Evolutionary conservation across 2,797 vertebrate species (phyloP), one percentile per base, ranked within the genome.

Genomic region (Phataginus tricuspis): DNA sequence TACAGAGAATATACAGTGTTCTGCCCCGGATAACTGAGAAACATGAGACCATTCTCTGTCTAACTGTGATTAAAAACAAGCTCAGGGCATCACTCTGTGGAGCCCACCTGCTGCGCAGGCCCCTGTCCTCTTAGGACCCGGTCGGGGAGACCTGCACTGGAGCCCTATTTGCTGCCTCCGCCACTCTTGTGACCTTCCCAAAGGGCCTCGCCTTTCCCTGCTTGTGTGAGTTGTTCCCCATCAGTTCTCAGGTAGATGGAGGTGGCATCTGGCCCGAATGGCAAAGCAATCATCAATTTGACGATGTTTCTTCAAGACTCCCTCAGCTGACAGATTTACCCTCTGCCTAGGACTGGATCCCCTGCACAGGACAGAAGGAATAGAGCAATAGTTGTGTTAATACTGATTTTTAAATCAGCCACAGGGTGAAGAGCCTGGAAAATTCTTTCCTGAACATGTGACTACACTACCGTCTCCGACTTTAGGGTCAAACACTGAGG

Each of bases 81-180:
- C 97, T 98, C 96, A 97, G 96, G 96, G 94, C 97, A 97, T 94
- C 57, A 21, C 85, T 75, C 42, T 69, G 37, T 37, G 53, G 63
- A 61, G 74, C 61, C 2, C 45, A 55, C 90, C 34, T 42, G 45
- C 63, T 55, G 53, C 61, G 93, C 91, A 90, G 75, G 66, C 45
- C 80, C 21, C 0, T 86, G 90, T 87, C 82, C 95, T 93, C 86
- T 84, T 12, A 42, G 97, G 45, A 45, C 91, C 88, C 34, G 19
- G 12, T 13, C 63, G 72, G 75, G 23, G 92, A 86, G 84, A 82
- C 57, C 1, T 31, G 71, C 63, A 16, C 31, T 4, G 9, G 19
- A 95, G 93, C 88, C 79, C 95, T 89, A 8, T 59, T 31, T 85
- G 74, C 96, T 94, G 94, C 96, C 85, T 64, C 79, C 71, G 53